Conservation (phyloP, 2,797 vertebrate species). For the Amazona finschi region DNA sequence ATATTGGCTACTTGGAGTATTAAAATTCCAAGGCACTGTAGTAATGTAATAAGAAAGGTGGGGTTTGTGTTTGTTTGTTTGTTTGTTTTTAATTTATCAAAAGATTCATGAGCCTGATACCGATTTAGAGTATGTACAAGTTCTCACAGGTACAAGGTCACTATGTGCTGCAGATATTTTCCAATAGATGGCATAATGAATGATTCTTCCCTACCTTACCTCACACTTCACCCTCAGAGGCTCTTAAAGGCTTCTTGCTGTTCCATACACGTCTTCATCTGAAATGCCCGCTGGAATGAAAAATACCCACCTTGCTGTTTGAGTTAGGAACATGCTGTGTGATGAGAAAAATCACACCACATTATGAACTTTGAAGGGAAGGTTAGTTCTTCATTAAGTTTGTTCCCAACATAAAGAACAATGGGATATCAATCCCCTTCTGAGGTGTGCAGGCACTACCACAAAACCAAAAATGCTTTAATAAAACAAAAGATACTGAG, state of each 20-base stretch:
- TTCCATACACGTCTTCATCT: background rate
- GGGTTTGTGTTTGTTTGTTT: background rate
- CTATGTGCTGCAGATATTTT: background rate
- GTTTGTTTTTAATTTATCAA: background rate
- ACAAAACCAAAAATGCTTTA: background rate
- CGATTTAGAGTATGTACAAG: background rate
- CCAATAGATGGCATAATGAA: background rate
- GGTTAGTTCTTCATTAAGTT: background rate
- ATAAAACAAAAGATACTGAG: background rate
- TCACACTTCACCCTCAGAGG: background rate
- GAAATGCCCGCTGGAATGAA: background rate
- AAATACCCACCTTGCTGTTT: background rate
- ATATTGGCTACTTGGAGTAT: background rate
- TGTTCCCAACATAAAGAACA: background rate
- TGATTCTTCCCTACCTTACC: background rate
- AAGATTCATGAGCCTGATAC: background rate
- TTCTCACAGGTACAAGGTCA: background rate
- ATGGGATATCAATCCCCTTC: background rate
- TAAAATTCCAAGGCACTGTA: background rate
- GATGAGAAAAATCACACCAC: background rate
- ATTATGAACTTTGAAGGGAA: background rate
- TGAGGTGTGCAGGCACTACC: background rate
- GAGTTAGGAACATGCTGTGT: background rate
- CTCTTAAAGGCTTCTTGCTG: background rate
- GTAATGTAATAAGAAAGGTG: background rate